A percentile compares a stretch with the other conserved stretches of the same genome.
Evolutionary conservation across 2,888 invertebrate genomes (phyloP).

Genomic region (Anodontia alba): DNA sequence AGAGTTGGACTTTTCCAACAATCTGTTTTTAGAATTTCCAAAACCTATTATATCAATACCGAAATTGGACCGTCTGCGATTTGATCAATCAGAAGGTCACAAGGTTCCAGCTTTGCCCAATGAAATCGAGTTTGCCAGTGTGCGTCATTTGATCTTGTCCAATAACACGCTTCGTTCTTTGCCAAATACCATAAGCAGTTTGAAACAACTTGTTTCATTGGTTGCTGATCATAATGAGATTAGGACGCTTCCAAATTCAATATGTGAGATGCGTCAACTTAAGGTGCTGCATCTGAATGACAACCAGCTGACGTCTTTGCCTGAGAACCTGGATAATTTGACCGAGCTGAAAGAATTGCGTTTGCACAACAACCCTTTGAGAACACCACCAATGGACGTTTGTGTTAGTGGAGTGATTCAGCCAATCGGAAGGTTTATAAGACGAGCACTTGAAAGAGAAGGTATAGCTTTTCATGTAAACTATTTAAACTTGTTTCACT

Average conservation of each 20-base stretch:
- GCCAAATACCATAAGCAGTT: constrained; percentile 73
- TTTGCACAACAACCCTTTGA: constrained; percentile 81
- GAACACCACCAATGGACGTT: constrained; percentile 82
- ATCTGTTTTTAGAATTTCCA: constrained; percentile 80
- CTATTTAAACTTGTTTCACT: not conserved
- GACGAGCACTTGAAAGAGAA: constrained; percentile 78
- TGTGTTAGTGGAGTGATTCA: constrained; percentile 82
- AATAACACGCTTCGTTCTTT: constrained; percentile 77
- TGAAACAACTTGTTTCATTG: constrained; percentile 76
- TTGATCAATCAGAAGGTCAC: constrained; percentile 77
- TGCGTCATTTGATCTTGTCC: constrained; percentile 75
- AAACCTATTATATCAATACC: constrained; percentile 76
- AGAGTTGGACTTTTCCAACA: constrained; percentile 80
- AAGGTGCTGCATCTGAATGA: constrained; percentile 78
- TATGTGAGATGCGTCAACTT: constrained; percentile 73
- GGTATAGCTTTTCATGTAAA: too few species aligned
- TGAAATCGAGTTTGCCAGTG: constrained; percentile 71
- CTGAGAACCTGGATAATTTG: constrained; percentile 78
- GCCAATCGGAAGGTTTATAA: constrained; percentile 82
- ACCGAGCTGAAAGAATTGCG: constrained; percentile 75
- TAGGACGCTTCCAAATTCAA: constrained; percentile 63
- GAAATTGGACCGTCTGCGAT: constrained; percentile 73
- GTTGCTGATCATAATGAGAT: constrained; percentile 78
- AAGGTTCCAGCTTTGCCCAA: constrained; percentile 77
- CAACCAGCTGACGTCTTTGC: constrained; percentile 77